Evolutionary conservation across 2,888 invertebrate genomes (phyloP).

Genomic region (Andricus quercusramuli): DNA sequence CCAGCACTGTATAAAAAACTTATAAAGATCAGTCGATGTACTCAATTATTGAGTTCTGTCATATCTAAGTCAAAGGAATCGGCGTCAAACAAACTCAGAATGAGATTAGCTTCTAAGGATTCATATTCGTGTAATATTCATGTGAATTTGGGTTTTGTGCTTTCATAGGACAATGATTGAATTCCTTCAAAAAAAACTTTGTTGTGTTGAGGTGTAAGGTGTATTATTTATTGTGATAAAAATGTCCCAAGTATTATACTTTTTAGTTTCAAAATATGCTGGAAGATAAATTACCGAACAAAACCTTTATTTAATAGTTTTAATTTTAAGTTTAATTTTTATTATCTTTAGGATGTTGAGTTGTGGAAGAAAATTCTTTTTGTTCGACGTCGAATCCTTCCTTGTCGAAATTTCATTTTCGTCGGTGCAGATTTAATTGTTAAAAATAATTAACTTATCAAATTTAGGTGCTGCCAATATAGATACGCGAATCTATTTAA

Average conservation of each 20-base stretch:
- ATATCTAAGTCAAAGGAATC: constrained; percentile 30
- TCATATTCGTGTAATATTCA: not conserved
- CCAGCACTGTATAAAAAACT: constrained; percentile 16
- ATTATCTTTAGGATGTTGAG: not conserved
- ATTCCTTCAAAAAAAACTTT: not conserved
- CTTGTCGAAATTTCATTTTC: constrained; percentile 16
- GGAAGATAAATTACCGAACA: not conserved
- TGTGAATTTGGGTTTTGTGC: not conserved
- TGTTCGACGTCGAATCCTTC: constrained; percentile 23
- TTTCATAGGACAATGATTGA: not conserved
- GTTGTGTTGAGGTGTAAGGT: not conserved
- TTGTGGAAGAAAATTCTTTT: not conserved
- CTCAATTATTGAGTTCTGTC: constrained; percentile 8
- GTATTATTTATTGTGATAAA: constrained; percentile 34
- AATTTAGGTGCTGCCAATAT: constrained; percentile 37
- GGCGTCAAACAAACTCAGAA: not conserved
- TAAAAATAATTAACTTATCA: constrained; percentile 10
- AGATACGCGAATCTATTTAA: constrained; percentile 36
- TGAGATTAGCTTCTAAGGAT: not conserved
- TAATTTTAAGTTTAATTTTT: not conserved
- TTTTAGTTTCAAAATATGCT: not conserved
- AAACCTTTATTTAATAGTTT: not conserved
- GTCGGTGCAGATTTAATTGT: constrained; percentile 8
- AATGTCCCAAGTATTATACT: constrained; percentile 10
- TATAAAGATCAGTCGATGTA: not conserved